A percentile compares a stretch with the other conserved stretches of the same genome.
Conservation (phyloP, 2,888 invertebrate genomes). For the Hoplodrina blanda region DNA sequence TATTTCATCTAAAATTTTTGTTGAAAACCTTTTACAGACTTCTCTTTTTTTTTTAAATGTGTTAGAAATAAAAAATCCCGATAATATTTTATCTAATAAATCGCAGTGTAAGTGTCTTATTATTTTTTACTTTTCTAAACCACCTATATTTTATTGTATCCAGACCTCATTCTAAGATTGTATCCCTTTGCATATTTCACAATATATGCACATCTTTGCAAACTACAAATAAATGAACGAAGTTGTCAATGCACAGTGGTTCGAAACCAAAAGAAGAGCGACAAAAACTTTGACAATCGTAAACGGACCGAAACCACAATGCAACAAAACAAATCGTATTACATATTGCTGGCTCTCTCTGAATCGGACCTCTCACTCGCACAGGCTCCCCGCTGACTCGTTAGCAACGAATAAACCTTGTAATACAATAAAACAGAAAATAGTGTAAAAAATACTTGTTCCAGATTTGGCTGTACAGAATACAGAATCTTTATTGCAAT, state of each 20-base stretch:
- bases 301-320: constrained; percentile 72
- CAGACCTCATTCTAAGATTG: neutral
- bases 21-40: neutral
- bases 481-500: constrained; percentile 20
- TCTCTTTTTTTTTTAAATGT: neutral
- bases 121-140: neutral
- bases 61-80: neutral
- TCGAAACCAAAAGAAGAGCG: constrained; percentile 53
- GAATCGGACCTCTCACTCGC: constrained; percentile 68
- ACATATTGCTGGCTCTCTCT: constrained; percentile 69
- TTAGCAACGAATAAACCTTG: constrained; percentile 85
- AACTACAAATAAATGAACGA: constrained; percentile 36
- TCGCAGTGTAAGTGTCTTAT: no score
- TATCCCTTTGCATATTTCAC: neutral
- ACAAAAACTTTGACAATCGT: constrained; percentile 71
- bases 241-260: constrained; percentile 62
- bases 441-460: constrained; percentile 83
- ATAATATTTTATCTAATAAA: no score
- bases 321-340: constrained; percentile 80
- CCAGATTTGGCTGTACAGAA: constrained; percentile 56
- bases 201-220: constrained; percentile 3
- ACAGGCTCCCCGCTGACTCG: constrained; percentile 84
- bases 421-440: constrained; percentile 88
- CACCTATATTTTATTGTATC: neutral
- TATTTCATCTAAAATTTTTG: neutral